A percentile compares a stretch with the other conserved stretches of the same genome.
These are phyloP conservation scores for Epirrhoe alternata DNA, from an alignment of 2,888 invertebrate species.

Conservation along the genomic window DNA sequence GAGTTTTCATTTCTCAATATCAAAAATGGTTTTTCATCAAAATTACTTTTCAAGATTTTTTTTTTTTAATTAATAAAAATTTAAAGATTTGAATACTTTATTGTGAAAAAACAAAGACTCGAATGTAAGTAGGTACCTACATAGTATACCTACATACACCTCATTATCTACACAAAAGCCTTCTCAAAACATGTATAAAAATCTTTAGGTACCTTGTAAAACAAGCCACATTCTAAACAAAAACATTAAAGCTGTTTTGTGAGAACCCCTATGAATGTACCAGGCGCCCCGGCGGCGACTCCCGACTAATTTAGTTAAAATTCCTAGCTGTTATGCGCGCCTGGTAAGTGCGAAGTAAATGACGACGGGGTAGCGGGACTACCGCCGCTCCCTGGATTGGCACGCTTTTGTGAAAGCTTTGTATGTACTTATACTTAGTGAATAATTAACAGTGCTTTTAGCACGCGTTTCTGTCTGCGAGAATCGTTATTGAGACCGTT, in stretches of 20 bases:
- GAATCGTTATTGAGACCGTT: background rate
- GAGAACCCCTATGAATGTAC: constrained; percentile 73
- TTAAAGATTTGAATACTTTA: too few relatives aligned
- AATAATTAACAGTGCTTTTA: background rate
- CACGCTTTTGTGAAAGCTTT: constrained; percentile 41
- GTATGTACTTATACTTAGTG: background rate
- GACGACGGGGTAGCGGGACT: constrained; percentile 65
- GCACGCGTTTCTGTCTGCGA: background rate
- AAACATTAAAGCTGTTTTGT: constrained; percentile 21
- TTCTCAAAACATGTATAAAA: too few relatives aligned
- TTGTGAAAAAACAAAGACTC: too few relatives aligned
- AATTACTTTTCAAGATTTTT: too few relatives aligned
- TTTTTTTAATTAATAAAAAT: too few relatives aligned
- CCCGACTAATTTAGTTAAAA: constrained; percentile 84
- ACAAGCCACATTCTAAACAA: constrained; percentile 22
- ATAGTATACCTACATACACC: too few relatives aligned
- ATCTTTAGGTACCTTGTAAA: background rate
- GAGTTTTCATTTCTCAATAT: too few relatives aligned
- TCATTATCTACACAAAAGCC: too few relatives aligned
- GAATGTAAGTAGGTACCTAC: too few relatives aligned
- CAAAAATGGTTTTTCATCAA: too few relatives aligned
- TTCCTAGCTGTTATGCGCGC: constrained; percentile 78
- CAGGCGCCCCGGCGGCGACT: constrained; percentile 82
- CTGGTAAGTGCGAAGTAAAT: constrained; percentile 79
- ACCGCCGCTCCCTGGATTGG: constrained; percentile 60